Base-by-base conservation (phyloP, 2,888 invertebrate species). In the Zelleria hepariella region DNA sequence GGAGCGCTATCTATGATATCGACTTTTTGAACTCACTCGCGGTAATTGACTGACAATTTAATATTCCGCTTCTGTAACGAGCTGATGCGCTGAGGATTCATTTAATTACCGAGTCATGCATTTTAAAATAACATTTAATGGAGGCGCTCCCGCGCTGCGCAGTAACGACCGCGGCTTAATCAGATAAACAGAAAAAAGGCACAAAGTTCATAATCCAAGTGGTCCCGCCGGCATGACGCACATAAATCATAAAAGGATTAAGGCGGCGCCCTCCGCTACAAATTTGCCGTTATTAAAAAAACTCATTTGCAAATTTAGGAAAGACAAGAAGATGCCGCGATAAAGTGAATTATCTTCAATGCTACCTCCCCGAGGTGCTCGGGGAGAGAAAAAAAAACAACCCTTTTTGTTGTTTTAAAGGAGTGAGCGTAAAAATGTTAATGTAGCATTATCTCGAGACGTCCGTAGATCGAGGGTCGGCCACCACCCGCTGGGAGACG, bases 201-300 rank as follows among this genome's bases (percentile, higher is more conserved):
- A 74, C 67, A 73, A 77, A 70, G 71, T 78, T 77, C 69, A 77
- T 75, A 74, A 75, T 68, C 71, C 70, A 65, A 70, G 69, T 42
- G 32, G 70, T 71, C 68, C 71, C 72, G 67, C 66, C 67, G 68
- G 70, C 70, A 67, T 70, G 71, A 69, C 69, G 68, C 67, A 71
- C 69, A 76, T 86, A 85, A 87, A 86, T 86, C 84, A 84, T 73
- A 75, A 74, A 81, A 78, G 83, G 82, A 80, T 82, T 83, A 82
- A 69, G 68, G 68, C 67, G 67, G 67, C 65, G 69, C 68, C 61
- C 65, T 67, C 67, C 67, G 74, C 77, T 82, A 82, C 83, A 76
- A 87, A 86, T 84, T 85, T 78, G 84, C 75, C 74, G 80, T 86
- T 85, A 86, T 87, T 86, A 87, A 86, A 87, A 86, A 86, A 86